Evolutionary conservation across 2,113 vertebrate species (phyloP).

Genomic region (Ictalurus furcatus): DNA sequence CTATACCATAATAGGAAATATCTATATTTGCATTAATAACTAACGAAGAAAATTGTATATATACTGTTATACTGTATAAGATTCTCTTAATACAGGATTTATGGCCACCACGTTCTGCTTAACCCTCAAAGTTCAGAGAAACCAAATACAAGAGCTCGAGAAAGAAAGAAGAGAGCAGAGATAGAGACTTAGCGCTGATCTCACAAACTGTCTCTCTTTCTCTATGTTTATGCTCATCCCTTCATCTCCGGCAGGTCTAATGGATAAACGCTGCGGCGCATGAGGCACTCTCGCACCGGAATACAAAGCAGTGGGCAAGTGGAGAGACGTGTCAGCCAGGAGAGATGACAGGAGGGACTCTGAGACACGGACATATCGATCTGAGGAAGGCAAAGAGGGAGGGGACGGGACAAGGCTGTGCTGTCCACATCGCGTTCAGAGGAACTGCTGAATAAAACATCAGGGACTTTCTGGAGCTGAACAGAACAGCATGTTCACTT

Average conservation of each 20-base stretch:
- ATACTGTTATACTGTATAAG: neutral
- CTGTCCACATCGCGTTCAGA: conserved; percentile 59
- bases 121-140: conserved; percentile 1
- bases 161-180: neutral
- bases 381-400: conserved; percentile 44
- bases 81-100: neutral
- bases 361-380: conserved; percentile 73
- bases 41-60: neutral
- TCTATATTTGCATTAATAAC: neutral
- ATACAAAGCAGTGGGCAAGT: conserved; percentile 73
- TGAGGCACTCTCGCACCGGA: conserved; percentile 65
- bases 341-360: conserved; percentile 75
- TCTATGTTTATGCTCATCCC: conserved; percentile 55
- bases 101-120: neutral
- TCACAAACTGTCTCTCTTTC: neutral
- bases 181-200: conserved; percentile 54
- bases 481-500: conserved; percentile 59
- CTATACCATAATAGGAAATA: neutral
- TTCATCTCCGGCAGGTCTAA: conserved; percentile 66
- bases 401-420: conserved; percentile 59
- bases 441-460: conserved; percentile 67
- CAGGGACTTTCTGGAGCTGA: conserved; percentile 56
- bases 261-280: conserved; percentile 69
- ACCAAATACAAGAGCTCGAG: neutral
- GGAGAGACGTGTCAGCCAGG: conserved; percentile 67